Evolutionary conservation across 1,140 invertebrate genomes (phyloP).

Genomic region (Homalodisca vitripennis): DNA sequence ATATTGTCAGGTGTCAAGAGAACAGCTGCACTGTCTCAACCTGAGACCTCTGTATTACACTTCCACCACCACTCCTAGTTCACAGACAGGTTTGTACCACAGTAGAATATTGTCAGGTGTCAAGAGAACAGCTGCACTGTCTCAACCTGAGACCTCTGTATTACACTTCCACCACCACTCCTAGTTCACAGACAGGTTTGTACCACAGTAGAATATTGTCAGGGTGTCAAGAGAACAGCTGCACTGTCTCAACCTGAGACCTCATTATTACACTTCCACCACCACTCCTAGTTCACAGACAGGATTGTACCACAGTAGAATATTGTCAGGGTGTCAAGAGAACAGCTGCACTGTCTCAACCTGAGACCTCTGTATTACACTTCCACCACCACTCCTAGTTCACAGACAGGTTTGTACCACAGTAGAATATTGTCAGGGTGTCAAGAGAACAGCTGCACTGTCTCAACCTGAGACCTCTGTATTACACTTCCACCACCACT

Average conservation of each 20-base stretch:
- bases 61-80: neutral
- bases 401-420: neutral
- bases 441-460: neutral
- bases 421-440: neutral
- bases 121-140: neutral
- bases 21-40: neutral
- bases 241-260: neutral
- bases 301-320: neutral
- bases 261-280: neutral
- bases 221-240: neutral
- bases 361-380: neutral
- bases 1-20: conserved; percentile 34
- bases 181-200: neutral
- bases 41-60: neutral
- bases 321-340: neutral
- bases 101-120: conserved; percentile 32
- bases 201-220: neutral
- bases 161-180: neutral
- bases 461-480: neutral
- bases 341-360: neutral
- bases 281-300: neutral
- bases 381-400: neutral
- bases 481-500: neutral
- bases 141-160: neutral
- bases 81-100: neutral